Evolutionary conservation across 2,888 invertebrate genomes (phyloP), one percentile per base, ranked within the genome.

Genomic region (Tachina grossa): DNA sequence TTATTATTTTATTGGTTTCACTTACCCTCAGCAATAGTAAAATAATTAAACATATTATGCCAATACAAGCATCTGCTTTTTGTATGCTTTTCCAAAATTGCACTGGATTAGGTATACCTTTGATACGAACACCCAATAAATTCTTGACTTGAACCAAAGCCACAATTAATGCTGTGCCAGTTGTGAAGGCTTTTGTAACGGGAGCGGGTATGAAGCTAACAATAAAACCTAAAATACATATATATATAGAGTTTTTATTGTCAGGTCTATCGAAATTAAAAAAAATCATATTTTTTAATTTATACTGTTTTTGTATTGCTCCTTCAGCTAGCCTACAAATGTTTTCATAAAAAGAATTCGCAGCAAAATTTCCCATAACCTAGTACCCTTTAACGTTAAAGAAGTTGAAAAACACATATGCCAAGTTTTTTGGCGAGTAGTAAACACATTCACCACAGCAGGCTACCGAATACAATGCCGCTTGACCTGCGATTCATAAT

Each of bases 201-300:
- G 97, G 95, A 41, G 95, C 94, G 0, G 97, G 97, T 88, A 97
- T 97, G 90, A 97, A 95, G 89, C 96, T 96, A 78, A 97, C 96
- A 87, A 97, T 93, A 92, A 97, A 97, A 74, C 97, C 97, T 97
- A 1, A 45, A 19, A 8, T 1, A 14, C n/a, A n/a, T 11, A 14
- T 0, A 43, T 9, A 14, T 10, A 51, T 5, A 51, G 6, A 39
- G 9, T 39, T 41, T 39, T 41, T 1, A 31, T 31, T 31, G 6
- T 6, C 31, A 31, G 31, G 5, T 31, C 31, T 31, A 6, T 31
- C n/a, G n/a, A n/a, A n/a, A n/a, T n/a, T n/a, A n/a, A n/a, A n/a
- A n/a, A 31, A 31, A 31, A 6, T 31, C 6, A 31, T 31, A 0
- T 31, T 31, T 31, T 6, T 6, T 31, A 31, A 31, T 31, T 5